Base-by-base conservation (phyloP, 1,140 invertebrate genomes). In the Drosophila dunni region DNA sequence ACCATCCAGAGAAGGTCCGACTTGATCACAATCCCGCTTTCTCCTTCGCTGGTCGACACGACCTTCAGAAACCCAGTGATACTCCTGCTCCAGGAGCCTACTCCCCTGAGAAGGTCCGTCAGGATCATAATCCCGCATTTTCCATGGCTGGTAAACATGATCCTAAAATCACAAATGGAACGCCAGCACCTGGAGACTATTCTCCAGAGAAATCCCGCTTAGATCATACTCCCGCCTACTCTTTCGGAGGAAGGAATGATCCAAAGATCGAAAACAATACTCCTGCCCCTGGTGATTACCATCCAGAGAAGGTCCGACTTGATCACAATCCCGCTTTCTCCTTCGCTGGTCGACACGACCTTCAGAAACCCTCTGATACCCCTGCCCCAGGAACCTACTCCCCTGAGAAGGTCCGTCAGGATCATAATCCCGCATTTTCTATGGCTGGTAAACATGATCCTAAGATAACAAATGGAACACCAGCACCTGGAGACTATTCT, bases 181-280 rank as follows among this genome's bases (percentile, higher is more conserved):
- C 78, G 75, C 93, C 97, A 1, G 95, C 96, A 71, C 94, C 97
- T 73, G 94, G 97, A 78, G 93, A 95, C 91, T 95, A 98, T 93
- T 93, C 95, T 93, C 96, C 96, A 0, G 96, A 97, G 78, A 95
- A 96, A 83, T 94, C 94, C 3, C 94, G 95, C 45, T 80, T 93
- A 38, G 93, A 93, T 46, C 93, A 88, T 44, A 85, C 93, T 44
- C 94, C 94, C 6, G 93, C 94, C 58, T 95, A 94, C 51, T 93
- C 92, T 0, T 94, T 95, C 53, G 93, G 92, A 44, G 91, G 93
- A 1, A 94, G 94, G 75, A 72, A 80, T 91, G 75, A 95, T 40
- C 70, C 82, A 3, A 91, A 67, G 10, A 94, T 78, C 57, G 48
- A 72, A 0, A 83, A 57, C 15, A 36, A 69, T 9, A 79, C 76